Conservation (phyloP, 2,113 vertebrate species). For the Lamprotornis superbus region DNA sequence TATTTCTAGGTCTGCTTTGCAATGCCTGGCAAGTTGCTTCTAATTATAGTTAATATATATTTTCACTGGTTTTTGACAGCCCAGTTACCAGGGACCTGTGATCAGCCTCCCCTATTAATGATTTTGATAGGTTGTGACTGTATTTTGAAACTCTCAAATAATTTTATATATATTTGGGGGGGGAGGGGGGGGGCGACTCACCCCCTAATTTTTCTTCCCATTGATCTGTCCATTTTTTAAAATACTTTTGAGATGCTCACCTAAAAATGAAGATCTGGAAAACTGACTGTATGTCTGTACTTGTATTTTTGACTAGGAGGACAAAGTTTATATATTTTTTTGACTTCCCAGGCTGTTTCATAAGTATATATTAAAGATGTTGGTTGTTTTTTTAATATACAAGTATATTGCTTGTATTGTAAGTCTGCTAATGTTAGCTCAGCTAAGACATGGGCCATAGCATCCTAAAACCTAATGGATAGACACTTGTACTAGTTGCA, state of each 20-base stretch:
- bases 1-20: background rate
- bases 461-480: background rate
- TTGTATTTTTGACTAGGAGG: background rate
- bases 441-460: background rate
- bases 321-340: background rate
- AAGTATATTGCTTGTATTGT: background rate
- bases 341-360: background rate
- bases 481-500: background rate
- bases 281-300: background rate
- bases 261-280: background rate
- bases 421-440: background rate
- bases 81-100: background rate
- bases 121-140: background rate
- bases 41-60: background rate
- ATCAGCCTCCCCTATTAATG: background rate
- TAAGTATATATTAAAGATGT: background rate
- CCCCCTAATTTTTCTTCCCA: background rate
- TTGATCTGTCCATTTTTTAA: background rate
- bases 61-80: background rate
- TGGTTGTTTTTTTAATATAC: background rate
- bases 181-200: fast-evolving
- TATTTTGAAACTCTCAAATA: background rate
- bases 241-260: background rate
- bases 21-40: background rate
- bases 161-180: fast-evolving